Base-by-base conservation (phyloP, 2,797 vertebrate genomes). In the Steatocranus sp. region DNA sequence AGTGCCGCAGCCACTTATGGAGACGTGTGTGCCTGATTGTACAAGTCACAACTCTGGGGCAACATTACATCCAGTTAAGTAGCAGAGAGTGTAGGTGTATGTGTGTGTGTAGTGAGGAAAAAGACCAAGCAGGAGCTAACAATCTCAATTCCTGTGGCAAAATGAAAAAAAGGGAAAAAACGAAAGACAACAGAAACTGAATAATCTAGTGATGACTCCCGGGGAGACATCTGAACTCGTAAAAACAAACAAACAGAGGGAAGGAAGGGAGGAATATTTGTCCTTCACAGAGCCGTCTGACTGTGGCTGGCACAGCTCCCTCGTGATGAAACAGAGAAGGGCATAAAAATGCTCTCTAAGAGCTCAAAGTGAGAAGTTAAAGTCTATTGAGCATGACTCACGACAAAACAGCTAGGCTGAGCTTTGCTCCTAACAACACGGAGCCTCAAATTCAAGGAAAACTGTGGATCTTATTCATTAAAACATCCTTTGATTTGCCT, bases 121-220 rank as follows among this genome's bases (percentile, higher is more conserved):
- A 34, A 83, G 43, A 23, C 23, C 3, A 63, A 84, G 80, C 56
- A 75, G 82, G 66, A 89, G 85, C 92, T 92, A 94, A 92, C 90
- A 89, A 91, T 87, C 86, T 82, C 46, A 75, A 77, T 86, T 92
- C 92, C 91, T 84, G 92, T 38, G 83, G 92, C 50, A 90, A 81
- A 70, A 8, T 50, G 7, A 34, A 34, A 34, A 58, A 61, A 46
- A 18, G 43, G 8, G 38, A 17, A 54, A 66, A 53, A 75, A 43
- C 20, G 0, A 66, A 38, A 27, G 3, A 56, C 53, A 76, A 75
- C 34, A 38, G 48, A 82, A 87, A 80, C n/a, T 7, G 83, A 93
- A 93, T 91, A 94, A 94, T 88, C 86, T 87, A 89, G 87, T 68
- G 75, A 84, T 50, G 88, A 87, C 87, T 93, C 89, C 91, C 6